Conservation (phyloP, 2,113 vertebrate species). For the Herpetotheres cachinnans region DNA sequence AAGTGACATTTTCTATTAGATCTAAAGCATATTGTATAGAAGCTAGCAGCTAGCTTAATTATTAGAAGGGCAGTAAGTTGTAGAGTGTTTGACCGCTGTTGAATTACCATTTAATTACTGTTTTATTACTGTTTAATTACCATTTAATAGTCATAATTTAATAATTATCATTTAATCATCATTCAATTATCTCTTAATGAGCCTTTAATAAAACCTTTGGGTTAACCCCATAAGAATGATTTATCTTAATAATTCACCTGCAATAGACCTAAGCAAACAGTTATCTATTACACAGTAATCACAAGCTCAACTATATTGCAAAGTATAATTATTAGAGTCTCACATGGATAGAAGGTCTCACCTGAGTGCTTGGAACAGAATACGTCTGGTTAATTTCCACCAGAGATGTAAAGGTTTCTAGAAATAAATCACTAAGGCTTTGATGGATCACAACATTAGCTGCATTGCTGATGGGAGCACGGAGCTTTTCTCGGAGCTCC, state of each 20-base stretch:
- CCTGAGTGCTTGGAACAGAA: conserved; percentile 82
- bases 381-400: conserved; percentile 87
- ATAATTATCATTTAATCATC: not conserved
- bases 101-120: not conserved
- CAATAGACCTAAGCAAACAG: not conserved
- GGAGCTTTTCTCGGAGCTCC: conserved; percentile 88
- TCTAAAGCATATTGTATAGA: not conserved
- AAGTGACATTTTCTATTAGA: not conserved
- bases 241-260: not conserved
- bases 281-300: not conserved
- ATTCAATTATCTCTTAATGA: not conserved
- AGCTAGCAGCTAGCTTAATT: not conserved
- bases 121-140: not conserved
- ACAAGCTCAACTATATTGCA: not conserved
- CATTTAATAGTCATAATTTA: not conserved
- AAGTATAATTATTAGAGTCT: not conserved
- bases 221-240: not conserved
- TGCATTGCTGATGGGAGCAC: conserved; percentile 84
- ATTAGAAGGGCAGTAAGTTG: not conserved
- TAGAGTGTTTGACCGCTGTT: not conserved
- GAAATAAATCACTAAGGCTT: conserved; percentile 90
- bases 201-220: not conserved
- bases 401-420: conserved; percentile 89
- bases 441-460: conserved; percentile 91
- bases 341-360: conserved; percentile 32